phyloP scores from a whole-genome alignment of 1,140 invertebrate species.

The Drosophila albomicans region DNA sequence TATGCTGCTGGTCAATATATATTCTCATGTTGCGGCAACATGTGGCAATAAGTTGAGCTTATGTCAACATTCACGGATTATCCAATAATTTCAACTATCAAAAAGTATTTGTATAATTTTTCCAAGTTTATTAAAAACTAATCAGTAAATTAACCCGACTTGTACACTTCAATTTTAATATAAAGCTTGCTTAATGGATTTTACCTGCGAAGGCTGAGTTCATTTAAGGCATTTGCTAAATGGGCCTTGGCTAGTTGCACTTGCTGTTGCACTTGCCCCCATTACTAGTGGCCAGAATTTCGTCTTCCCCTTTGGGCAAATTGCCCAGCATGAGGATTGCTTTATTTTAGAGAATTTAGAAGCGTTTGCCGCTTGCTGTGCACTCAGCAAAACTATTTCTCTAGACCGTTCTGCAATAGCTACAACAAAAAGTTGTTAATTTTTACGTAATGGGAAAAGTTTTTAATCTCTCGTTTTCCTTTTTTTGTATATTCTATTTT shows the following conservation, averaged over 20 bases:
- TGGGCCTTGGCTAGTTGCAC: conserved; percentile 42
- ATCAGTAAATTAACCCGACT: neutral
- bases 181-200: neutral
- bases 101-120: too few relatives aligned
- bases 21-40: conserved; percentile 26
- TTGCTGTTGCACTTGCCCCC: conserved; percentile 37
- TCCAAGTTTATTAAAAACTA: too few relatives aligned
- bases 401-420: conserved; percentile 35
- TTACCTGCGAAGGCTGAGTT: neutral
- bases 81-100: neutral
- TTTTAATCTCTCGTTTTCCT: conserved; percentile 68
- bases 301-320: neutral
- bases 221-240: conserved; percentile 51
- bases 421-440: conserved; percentile 72
- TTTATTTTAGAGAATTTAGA: conserved; percentile 71
- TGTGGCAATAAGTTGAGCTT: conserved; percentile 18
- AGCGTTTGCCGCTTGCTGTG: conserved; percentile 35
- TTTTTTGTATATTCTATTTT: conserved; percentile 9
- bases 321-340: conserved; percentile 22
- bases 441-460: conserved; percentile 81
- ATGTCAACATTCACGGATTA: neutral
- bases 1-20: conserved; percentile 24
- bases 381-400: conserved; percentile 62
- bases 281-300: neutral
- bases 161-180: neutral